Conservation (phyloP, 1,140 invertebrate genomes). For the Drosophila sp. region DNA sequence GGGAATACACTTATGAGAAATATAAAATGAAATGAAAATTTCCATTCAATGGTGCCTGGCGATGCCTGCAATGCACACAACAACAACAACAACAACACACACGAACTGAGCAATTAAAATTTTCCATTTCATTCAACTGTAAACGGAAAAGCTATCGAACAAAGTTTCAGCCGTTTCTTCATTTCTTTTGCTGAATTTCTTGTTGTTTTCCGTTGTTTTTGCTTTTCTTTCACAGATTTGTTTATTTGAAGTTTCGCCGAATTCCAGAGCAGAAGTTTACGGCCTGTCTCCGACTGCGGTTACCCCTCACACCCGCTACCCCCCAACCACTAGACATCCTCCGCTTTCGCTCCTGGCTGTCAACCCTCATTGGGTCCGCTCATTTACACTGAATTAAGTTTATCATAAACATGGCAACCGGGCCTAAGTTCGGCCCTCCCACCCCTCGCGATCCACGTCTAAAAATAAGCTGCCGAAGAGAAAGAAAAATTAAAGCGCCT, state of each 20-base stretch:
- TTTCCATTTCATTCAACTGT: slow-evolving; percentile 83
- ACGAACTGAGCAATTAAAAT: slow-evolving; percentile 77
- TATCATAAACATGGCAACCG: slow-evolving; percentile 74
- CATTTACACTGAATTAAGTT: slow-evolving; percentile 83
- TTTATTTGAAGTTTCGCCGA: slow-evolving; percentile 74
- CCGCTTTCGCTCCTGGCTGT: slow-evolving; percentile 17
- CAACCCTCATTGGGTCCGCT: slow-evolving; percentile 57
- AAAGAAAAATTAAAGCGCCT: slow-evolving; percentile 81
- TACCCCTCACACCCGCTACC: not conserved
- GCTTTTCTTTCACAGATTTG: slow-evolving; percentile 68
- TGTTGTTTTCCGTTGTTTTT: slow-evolving; percentile 36
- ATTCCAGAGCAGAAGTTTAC: slow-evolving; percentile 38
- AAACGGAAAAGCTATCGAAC: slow-evolving; percentile 59
- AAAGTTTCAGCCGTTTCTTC: slow-evolving; percentile 62
- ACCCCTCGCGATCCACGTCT: slow-evolving; percentile 25
- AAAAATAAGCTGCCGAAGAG: slow-evolving; percentile 69
- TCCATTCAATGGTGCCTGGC: slow-evolving; percentile 6
- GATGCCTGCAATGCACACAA: slow-evolving; percentile 1
- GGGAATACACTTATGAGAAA: slow-evolving; percentile 7
- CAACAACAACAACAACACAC: not conserved
- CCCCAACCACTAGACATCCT: not conserved
- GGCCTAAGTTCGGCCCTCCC: slow-evolving; percentile 16
- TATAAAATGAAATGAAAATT: slow-evolving; percentile 9
- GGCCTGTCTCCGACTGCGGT: slow-evolving; percentile 31
- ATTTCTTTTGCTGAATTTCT: slow-evolving; percentile 39